Evolutionary conservation across 2,113 vertebrate genomes (phyloP), one percentile per base, ranked within the genome.

Genomic region (Nicator chloris): DNA sequence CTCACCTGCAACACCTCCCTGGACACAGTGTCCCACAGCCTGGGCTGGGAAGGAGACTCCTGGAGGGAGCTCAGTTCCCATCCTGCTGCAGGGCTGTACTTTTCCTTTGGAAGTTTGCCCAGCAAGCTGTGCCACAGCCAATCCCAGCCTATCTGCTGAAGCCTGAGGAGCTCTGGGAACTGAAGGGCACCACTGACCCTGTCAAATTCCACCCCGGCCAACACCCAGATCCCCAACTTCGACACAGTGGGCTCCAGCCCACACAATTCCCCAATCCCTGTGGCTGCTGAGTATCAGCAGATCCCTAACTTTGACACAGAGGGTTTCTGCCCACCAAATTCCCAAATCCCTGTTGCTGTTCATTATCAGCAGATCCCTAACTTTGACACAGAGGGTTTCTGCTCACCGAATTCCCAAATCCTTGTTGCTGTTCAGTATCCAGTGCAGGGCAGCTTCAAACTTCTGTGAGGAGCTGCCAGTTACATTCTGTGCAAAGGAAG

Each of bases 371-470:
- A 69, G 13, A 50, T 30, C n/a, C 47, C 68, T 4, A 17, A 51
- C 8, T 51, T 6, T 28, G 13, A 21, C 66, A 50, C 47, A 51
- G 44, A 7, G 4, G 8, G 21, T 35, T 30, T 35, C 33, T 47
- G 42, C 72, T 59, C n/a, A 75, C 72, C 54, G 4, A 42, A 72
- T 72, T 53, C 76, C 76, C 76, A 79, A 53, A 64, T 79, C 78
- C 90, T 97, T 98, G 90, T 98, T 97, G 88, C 96, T 98, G 95
- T 97, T 98, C 37, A 98, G 91, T 50, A 98, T 97, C 98, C 97
- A 98, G 56, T 96, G 88, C 95, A 98, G 92, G 9, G 98, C 98
- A 16, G 97, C 96, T 69, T 97, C 95, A 85, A 98, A 98, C 92
- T 96, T 98, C 84, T 97, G 70, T 6, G 92, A 24, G 56, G 97